Evolutionary conservation across 2,797 vertebrate species (phyloP).

Genomic region (Alauda arvensis): DNA sequence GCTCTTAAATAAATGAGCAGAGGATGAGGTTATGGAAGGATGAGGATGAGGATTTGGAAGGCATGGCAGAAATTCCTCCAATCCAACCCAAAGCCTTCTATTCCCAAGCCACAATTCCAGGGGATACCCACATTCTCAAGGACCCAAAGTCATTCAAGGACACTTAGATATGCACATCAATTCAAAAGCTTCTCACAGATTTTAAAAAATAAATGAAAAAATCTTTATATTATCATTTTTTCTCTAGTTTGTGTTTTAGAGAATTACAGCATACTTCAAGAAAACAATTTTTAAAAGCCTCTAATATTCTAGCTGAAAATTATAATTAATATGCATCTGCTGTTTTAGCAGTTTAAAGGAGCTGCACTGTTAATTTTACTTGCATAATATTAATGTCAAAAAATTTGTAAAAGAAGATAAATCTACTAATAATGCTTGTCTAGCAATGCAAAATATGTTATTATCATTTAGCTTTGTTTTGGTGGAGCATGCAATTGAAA

Average conservation of each 20-base stretch:
- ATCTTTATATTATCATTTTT: not conserved
- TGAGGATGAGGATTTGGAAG: not conserved
- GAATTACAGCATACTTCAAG: not conserved
- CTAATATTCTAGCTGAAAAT: not conserved
- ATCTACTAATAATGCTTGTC: not conserved
- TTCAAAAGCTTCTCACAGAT: not conserved
- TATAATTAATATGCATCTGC: not conserved
- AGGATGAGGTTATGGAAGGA: not conserved
- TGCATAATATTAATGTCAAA: not conserved
- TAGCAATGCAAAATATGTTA: not conserved
- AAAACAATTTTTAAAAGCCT: not conserved
- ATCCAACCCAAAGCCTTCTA: not conserved
- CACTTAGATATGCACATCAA: not conserved
- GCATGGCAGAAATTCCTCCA: not conserved
- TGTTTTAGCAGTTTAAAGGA: slow-evolving; percentile 8
- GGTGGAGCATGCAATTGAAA: not conserved
- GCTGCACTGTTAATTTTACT: slow-evolving; percentile 22
- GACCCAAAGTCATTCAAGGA: not conserved
- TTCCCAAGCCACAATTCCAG: not conserved
- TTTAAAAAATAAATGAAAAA: not conserved
- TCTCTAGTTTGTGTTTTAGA: not conserved
- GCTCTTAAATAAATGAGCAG: not conserved
- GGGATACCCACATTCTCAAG: not conserved
- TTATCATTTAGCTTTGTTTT: not conserved
- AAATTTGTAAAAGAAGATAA: not conserved